These are phyloP conservation scores for Pachliopta kotzebuea DNA, from an alignment of 2,888 invertebrate species.

Conservation along the genomic window DNA sequence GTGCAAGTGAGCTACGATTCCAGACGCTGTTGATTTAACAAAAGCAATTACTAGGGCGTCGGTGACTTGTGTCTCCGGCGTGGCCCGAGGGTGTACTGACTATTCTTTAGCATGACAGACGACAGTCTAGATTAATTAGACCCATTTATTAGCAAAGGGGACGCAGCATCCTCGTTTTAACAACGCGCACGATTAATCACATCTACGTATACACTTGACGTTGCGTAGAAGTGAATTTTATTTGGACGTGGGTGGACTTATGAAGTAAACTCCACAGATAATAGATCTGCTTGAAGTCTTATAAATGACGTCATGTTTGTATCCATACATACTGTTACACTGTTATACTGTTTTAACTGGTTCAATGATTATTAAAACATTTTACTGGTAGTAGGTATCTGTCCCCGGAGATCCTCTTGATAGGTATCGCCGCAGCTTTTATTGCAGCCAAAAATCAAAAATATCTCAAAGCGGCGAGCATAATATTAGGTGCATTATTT, in stretches of 20 bases:
- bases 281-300: too few relatives aligned
- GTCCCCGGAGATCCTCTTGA: too few relatives aligned
- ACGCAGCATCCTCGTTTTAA: slow-evolving; percentile 48
- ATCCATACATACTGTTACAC: too few relatives aligned
- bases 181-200: slow-evolving; percentile 46
- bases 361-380: too few relatives aligned
- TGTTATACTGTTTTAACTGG: too few relatives aligned
- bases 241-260: neutral
- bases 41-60: slow-evolving; percentile 66
- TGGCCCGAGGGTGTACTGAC: slow-evolving; percentile 49
- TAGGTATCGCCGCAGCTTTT: too few relatives aligned
- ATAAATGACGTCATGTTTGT: too few relatives aligned
- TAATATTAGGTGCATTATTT: too few relatives aligned
- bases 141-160: slow-evolving; percentile 65
- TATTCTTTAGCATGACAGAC: slow-evolving; percentile 74
- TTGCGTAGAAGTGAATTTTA: neutral
- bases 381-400: too few relatives aligned
- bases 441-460: too few relatives aligned
- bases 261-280: too few relatives aligned
- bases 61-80: slow-evolving; percentile 47
- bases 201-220: slow-evolving; percentile 44
- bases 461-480: too few relatives aligned
- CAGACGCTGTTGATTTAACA: slow-evolving; percentile 59
- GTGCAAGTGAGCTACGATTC: neutral
- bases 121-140: slow-evolving; percentile 71